Evolutionary conservation across 2,888 invertebrate genomes (phyloP), one percentile per base, ranked within the genome.

Genomic region (Myopa tessellatipennis): DNA sequence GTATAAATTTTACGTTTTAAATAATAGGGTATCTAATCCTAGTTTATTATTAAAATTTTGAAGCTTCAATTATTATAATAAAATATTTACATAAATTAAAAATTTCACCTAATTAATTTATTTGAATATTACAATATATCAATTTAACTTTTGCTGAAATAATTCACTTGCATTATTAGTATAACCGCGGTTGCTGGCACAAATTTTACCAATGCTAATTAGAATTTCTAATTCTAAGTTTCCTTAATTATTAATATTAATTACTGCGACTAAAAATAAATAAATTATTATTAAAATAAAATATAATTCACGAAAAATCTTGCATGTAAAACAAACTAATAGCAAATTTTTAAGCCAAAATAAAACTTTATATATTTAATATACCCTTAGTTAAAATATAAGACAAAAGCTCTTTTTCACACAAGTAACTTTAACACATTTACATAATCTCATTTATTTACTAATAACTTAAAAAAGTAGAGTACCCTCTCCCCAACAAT

Each of bases 11-110:
- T 83, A 83, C 74, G 86, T 87, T 88, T 87, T 88, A 86, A 90
- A 92, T 92, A 92, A 92, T 91, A 92, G 92, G 92, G 92, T 92
- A 92, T 92, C 92, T 92, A 92, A 92, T 92, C 92, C 92, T 92
- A 92, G 92, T 92, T 91, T 92, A 89, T 87, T 81, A 80, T 83
- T 86, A 88, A 82, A 82, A 90, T 90, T 90, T 91, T 90, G 89
- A 91, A 92, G 91, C 90, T 91, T 92, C 90, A 92, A 91, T 82
- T 91, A 90, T 90, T 89, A 90, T 90, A 81, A 65, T 87, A 86
- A 86, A 85, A 89, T 86, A 87, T 89, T 90, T 83, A 82, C 77
- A 80, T 77, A 81, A 80, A 78, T 78, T 82, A 83, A 83, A 82
- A 80, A 84, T 88, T 88, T 85, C 84, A 83, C 82, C 81, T 83